A percentile compares a stretch with the other conserved stretches of the same genome.
These are phyloP conservation scores for Leptopilina drosophilae DNA, from an alignment of 2,888 invertebrate species.

Conservation along the genomic window DNA sequence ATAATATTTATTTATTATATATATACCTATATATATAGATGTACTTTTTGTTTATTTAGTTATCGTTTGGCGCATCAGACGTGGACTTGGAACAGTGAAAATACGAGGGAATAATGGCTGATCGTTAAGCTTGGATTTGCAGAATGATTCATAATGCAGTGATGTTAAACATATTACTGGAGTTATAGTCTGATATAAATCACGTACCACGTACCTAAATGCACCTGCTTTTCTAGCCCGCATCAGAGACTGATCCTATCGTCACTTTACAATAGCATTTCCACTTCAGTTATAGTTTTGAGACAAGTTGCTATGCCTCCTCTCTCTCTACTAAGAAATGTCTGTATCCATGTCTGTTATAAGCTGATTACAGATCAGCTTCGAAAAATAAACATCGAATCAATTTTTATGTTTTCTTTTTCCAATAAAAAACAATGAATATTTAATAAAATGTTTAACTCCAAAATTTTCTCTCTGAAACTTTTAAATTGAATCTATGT, in stretches of 20 bases:
- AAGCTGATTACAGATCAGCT: too few species aligned
- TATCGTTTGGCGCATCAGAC: slow-evolving; percentile 12
- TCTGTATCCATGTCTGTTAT: neutral
- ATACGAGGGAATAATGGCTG: slow-evolving; percentile 26
- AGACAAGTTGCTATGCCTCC: neutral
- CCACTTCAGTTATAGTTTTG: neutral
- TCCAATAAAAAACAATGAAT: too few species aligned
- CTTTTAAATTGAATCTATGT: too few species aligned
- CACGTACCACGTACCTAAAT: slow-evolving; percentile 20
- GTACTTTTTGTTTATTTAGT: slow-evolving; percentile 13
- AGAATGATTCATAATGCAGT: slow-evolving; percentile 36
- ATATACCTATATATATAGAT: neutral
- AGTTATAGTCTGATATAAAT: slow-evolving; percentile 23
- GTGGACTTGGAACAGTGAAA: neutral
- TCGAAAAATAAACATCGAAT: too few species aligned
- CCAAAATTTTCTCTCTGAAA: too few species aligned
- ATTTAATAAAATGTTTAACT: too few species aligned
- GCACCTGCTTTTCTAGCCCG: slow-evolving; percentile 32
- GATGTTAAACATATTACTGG: slow-evolving; percentile 23
- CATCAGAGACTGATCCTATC: neutral
- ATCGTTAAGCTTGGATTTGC: slow-evolving; percentile 35
- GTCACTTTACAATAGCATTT: slow-evolving; percentile 20
- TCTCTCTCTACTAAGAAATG: neutral
- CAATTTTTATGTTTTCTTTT: too few species aligned
- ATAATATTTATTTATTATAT: too few species aligned